Conservation (phyloP, 2,888 invertebrate species). For the Machimus atricapillus region DNA sequence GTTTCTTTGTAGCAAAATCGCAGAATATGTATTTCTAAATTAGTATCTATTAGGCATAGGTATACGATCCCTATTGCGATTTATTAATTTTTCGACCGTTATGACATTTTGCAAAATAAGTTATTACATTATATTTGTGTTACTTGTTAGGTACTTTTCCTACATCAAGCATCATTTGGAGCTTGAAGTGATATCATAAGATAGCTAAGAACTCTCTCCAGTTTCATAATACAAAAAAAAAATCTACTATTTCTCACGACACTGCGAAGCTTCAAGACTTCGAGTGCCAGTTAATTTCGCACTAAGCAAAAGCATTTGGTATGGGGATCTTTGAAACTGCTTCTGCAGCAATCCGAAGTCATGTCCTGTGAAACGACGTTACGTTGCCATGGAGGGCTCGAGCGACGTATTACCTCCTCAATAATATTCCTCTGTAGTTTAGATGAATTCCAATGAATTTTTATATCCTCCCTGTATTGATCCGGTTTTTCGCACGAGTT, state of each 20-base stretch:
- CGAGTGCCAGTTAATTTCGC: neutral
- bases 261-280: neutral
- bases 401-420: neutral
- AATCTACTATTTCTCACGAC: neutral
- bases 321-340: neutral
- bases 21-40: too few relatives aligned
- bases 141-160: too few relatives aligned
- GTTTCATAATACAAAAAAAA: neutral
- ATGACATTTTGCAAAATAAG: too few relatives aligned
- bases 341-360: neutral
- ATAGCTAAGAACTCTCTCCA: neutral
- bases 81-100: too few relatives aligned
- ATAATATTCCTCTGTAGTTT: constrained; percentile 22
- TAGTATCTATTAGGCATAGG: too few relatives aligned
- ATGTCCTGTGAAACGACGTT: neutral
- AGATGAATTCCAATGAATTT: constrained; percentile 30
- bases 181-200: neutral
- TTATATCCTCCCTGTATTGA: constrained; percentile 33
- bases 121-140: neutral
- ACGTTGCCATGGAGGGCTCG: neutral
- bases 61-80: too few relatives aligned
- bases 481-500: constrained; percentile 39
- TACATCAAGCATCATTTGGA: neutral
- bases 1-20: too few relatives aligned
- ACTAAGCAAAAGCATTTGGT: neutral